Evolutionary conservation across 2,113 vertebrate genomes (phyloP).

Genomic region (Eonycteris spelaea): DNA sequence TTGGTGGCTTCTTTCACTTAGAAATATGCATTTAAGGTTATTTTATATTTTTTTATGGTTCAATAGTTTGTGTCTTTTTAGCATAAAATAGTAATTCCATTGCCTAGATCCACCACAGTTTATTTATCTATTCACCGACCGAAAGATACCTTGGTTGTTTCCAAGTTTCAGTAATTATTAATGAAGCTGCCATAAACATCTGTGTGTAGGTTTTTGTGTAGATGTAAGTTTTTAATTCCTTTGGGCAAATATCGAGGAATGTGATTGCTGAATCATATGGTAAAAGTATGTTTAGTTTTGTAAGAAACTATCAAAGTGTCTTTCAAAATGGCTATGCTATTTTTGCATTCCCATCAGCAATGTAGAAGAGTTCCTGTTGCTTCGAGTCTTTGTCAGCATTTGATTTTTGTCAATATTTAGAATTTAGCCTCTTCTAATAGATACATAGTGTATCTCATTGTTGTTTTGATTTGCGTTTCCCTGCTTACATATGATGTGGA

Average conservation of each 20-base stretch:
- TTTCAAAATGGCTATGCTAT: not conserved
- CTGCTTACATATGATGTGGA: not conserved
- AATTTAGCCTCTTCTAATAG: not conserved
- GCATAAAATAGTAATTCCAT: not conserved
- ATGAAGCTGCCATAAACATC: not conserved
- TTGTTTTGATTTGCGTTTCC: not conserved
- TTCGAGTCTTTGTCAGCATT: not conserved
- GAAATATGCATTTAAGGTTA: not conserved
- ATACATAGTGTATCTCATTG: not conserved
- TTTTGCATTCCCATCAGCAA: not conserved
- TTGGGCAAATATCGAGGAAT: not conserved
- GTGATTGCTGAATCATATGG: not conserved
- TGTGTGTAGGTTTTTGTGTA: not conserved
- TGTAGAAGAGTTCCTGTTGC: too few relatives aligned
- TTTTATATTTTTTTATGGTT: not conserved
- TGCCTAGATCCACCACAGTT: not conserved
- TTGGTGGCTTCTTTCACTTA: not conserved
- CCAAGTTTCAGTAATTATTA: not conserved
- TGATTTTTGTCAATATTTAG: not conserved
- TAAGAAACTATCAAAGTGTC: not conserved
- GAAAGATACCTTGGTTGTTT: not conserved
- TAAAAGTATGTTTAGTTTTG: not conserved
- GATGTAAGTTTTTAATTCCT: not conserved
- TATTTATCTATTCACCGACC: not conserved
- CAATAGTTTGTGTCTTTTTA: not conserved